Conservation (phyloP, 1,140 invertebrate species). For the Chymomyza costata region DNA sequence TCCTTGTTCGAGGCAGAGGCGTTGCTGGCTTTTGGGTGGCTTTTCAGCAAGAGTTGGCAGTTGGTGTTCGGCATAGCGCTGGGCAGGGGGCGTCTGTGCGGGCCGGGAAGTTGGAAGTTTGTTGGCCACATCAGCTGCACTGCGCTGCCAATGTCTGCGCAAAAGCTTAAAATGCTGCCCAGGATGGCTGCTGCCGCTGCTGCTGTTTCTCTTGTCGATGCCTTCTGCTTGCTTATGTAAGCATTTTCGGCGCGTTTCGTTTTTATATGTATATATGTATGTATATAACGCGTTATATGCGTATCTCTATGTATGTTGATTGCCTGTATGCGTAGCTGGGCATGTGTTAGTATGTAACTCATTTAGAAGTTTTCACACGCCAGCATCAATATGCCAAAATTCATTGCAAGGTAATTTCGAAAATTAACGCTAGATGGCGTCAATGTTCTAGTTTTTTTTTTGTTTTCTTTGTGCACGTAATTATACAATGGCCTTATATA, state of each 20-base stretch:
- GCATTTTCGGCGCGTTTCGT: constrained; percentile 67
- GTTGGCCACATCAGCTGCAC: too few relatives aligned
- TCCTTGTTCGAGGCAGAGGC: too few relatives aligned
- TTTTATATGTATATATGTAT: constrained; percentile 43
- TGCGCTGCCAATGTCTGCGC: constrained; percentile 21
- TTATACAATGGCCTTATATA: too few relatives aligned
- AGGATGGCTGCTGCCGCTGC: too few relatives aligned
- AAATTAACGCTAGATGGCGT: constrained; percentile 30
- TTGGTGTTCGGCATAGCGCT: constrained; percentile 7
- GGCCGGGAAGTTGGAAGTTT: too few relatives aligned
- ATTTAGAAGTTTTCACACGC: constrained; percentile 41
- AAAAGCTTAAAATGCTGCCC: constrained; percentile 7
- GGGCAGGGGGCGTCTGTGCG: not conserved
- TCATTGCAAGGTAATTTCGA: too few relatives aligned
- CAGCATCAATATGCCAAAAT: constrained; percentile 25
- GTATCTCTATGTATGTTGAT: not conserved
- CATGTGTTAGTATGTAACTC: constrained; percentile 24
- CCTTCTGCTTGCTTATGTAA: constrained; percentile 56
- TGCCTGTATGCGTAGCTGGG: not conserved
- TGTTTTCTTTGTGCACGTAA: too few relatives aligned
- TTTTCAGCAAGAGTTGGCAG: not conserved
- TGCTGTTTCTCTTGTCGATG: too few relatives aligned
- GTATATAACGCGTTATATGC: too few relatives aligned
- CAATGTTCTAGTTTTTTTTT: too few relatives aligned
- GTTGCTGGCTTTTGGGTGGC: too few relatives aligned